Percentiles rank a stretch among this genome's conserved stretches.
phyloP scores from a whole-genome alignment of 2,113 vertebrate genomes.

The Potamarius usumacintae region DNA sequence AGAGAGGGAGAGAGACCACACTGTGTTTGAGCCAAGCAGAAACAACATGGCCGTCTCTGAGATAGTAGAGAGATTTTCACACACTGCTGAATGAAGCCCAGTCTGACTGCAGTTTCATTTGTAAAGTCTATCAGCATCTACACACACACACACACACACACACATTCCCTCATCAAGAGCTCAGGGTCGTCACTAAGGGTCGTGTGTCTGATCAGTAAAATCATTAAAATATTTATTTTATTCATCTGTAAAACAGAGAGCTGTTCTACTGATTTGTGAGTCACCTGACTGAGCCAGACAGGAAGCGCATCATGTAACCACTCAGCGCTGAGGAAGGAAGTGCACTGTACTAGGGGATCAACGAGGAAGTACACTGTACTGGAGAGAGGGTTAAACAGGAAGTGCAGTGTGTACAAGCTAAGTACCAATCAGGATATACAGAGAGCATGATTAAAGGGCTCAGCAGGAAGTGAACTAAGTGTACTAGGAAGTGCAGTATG shows the following conservation, averaged over 20 bases:
- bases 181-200: neutral
- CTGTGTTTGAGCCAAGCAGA: neutral
- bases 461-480: too few relatives aligned
- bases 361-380: neutral
- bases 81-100: neutral
- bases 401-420: neutral
- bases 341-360: neutral
- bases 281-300: neutral
- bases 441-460: too few relatives aligned
- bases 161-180: neutral
- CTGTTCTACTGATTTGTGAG: neutral
- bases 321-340: neutral
- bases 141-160: neutral
- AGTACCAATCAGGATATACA: too few relatives aligned
- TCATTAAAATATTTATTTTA: neutral
- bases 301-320: neutral
- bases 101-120: neutral
- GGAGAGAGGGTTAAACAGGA: neutral
- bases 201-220: neutral
- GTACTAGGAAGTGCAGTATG: neutral
- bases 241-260: neutral
- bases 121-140: neutral
- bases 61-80: neutral
- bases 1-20: neutral
- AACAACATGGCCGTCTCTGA: slow-evolving; percentile 11